Percentiles rank a stretch among this genome's conserved stretches.
These are phyloP conservation scores for Butorides virescens DNA, from an alignment of 2,113 vertebrate genomes.

Conservation along the genomic window DNA sequence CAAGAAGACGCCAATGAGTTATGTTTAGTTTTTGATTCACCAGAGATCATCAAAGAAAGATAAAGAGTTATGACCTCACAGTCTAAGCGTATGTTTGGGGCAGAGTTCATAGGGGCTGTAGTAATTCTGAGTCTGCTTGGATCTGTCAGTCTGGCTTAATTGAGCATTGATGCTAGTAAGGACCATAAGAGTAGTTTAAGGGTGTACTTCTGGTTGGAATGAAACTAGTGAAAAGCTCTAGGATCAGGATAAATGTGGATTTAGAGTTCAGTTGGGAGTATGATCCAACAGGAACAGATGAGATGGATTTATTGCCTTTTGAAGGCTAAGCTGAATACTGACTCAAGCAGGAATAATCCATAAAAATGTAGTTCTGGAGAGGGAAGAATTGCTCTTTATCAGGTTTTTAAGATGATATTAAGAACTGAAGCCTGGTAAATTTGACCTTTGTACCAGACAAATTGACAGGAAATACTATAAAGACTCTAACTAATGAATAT, in stretches of 20 bases:
- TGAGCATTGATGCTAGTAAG: background rate
- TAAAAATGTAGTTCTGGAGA: background rate
- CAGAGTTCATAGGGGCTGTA: background rate
- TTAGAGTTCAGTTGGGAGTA: background rate
- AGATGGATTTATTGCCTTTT: background rate
- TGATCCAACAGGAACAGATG: background rate
- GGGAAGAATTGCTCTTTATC: background rate
- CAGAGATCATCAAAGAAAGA: background rate
- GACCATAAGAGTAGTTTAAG: background rate
- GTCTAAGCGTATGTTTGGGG: background rate
- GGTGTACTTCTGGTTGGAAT: background rate
- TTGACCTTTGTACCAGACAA: background rate
- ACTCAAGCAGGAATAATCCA: background rate
- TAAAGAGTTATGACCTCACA: background rate
- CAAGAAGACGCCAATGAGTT: background rate
- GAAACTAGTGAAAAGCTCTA: background rate
- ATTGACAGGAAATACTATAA: background rate
- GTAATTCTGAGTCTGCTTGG: background rate
- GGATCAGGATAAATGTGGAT: background rate
- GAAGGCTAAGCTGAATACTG: background rate
- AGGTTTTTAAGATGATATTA: background rate
- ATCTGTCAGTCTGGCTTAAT: background rate
- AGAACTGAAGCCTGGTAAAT: background rate
- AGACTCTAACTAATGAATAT: background rate
- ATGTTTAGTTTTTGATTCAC: background rate